Conservation (phyloP, 92 coral and sea anemone species). For the Heteractis magnifica region DNA sequence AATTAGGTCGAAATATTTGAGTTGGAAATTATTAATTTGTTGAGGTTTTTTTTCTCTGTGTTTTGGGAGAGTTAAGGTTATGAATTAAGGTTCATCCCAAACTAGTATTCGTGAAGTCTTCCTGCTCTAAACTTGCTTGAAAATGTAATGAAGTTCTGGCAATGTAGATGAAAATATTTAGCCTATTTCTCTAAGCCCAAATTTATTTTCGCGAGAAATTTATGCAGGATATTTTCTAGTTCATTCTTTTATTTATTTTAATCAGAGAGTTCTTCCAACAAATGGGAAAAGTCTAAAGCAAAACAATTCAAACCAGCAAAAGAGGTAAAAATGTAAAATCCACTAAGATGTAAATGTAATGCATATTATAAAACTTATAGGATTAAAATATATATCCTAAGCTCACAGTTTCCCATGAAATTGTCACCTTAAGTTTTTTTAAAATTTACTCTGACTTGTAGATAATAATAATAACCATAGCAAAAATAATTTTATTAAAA, state of each 20-base stretch:
- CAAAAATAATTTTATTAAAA: too few species aligned
- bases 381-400: too few species aligned
- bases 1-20: not conserved
- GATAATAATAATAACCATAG: too few species aligned
- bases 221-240: too few species aligned
- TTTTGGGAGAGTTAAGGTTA: not conserved
- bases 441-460: too few species aligned
- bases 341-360: too few species aligned
- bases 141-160: not conserved
- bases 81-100: not conserved
- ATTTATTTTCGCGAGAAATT: too few species aligned
- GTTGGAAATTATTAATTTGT: not conserved
- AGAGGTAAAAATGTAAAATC: constrained; percentile 48
- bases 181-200: not conserved
- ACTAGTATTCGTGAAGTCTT: not conserved
- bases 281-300: constrained; percentile 73
- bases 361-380: too few species aligned
- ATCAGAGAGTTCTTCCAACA: constrained; percentile 33
- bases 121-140: not conserved
- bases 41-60: not conserved
- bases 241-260: not conserved
- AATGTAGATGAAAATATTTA: not conserved
- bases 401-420: too few species aligned
- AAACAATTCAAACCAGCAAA: constrained; percentile 62
- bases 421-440: too few species aligned